Conservation (phyloP, 1,140 invertebrate genomes). For the Drosophila ogumai region DNA sequence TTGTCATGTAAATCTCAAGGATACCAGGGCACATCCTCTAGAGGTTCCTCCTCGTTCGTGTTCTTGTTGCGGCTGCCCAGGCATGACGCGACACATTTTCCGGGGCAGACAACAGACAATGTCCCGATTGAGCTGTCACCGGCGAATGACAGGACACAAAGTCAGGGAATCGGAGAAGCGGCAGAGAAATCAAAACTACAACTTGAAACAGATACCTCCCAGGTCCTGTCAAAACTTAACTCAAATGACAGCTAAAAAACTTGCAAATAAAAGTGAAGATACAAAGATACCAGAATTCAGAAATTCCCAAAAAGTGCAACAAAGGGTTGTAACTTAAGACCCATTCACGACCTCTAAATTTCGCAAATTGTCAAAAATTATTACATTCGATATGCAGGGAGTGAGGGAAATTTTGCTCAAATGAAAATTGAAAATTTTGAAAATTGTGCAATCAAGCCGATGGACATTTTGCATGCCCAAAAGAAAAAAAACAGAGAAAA, state of each 20-base stretch:
- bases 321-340: constrained; percentile 72
- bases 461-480: constrained; percentile 69
- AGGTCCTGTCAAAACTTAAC: constrained; percentile 26
- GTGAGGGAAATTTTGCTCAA: constrained; percentile 66
- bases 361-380: constrained; percentile 73
- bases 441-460: constrained; percentile 75
- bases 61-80: constrained; percentile 46
- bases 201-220: constrained; percentile 22
- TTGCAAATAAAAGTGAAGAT: neutral
- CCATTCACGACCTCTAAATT: constrained; percentile 69
- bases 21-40: constrained; percentile 16
- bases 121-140: constrained; percentile 51
- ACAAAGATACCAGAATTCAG: neutral
- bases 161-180: neutral
- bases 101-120: constrained; percentile 36
- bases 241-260: constrained; percentile 40
- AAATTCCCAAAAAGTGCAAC: constrained; percentile 11
- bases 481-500: neutral
- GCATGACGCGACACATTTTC: constrained; percentile 64
- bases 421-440: constrained; percentile 47
- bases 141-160: constrained; percentile 31
- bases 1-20: constrained; percentile 61
- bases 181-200: neutral
- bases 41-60: neutral
- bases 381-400: constrained; percentile 65